These are phyloP conservation scores for Aphis craccivora DNA, from an alignment of 1,140 invertebrate species.

Conservation along the genomic window DNA sequence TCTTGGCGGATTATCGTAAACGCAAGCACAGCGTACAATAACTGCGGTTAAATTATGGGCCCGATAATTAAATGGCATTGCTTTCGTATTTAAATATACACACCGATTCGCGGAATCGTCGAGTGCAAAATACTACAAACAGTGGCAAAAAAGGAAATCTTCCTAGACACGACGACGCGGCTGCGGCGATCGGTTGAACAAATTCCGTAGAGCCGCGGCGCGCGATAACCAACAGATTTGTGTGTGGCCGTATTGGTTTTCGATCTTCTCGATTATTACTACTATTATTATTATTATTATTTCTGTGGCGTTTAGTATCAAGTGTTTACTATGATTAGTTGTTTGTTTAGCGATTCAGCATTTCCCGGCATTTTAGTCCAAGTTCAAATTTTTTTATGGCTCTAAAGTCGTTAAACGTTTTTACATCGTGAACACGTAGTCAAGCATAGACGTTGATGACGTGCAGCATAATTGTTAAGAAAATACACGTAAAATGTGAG, in stretches of 20 bases:
- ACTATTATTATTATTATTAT: not conserved
- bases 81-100: conserved; percentile 22
- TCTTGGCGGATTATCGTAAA: not conserved
- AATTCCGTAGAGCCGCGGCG: not conserved
- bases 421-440: not conserved
- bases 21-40: not conserved
- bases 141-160: not conserved
- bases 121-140: not conserved
- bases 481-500: not conserved
- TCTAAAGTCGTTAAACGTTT: not conserved
- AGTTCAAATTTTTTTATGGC: not conserved
- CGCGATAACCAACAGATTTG: not conserved
- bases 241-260: not conserved
- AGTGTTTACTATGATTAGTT: not conserved
- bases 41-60: not conserved
- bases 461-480: not conserved
- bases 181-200: not conserved
- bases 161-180: not conserved
- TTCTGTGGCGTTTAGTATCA: not conserved
- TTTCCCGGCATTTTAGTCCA: not conserved
- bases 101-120: not conserved
- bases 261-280: not conserved
- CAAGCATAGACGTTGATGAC: not conserved
- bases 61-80: conserved; percentile 12
- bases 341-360: not conserved